Conservation (phyloP, 2,797 vertebrate genomes). For the Onychomys torridus region DNA sequence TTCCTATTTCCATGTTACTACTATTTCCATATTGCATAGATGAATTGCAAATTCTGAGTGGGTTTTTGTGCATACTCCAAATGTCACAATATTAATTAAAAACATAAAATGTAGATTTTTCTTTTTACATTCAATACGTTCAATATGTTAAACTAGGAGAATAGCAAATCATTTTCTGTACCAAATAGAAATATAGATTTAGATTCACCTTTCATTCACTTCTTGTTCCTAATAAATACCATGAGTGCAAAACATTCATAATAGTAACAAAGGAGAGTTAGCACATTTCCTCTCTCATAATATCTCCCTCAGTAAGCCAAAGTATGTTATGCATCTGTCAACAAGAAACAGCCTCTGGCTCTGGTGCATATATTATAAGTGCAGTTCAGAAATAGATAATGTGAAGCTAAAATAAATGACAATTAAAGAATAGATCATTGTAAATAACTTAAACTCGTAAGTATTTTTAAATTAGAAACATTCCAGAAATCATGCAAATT, state of each 20-base stretch:
- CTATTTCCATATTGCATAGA: not conserved
- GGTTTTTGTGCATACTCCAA: not conserved
- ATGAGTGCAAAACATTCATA: constrained; percentile 18
- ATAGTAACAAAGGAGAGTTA: not conserved
- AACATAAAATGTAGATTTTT: not conserved
- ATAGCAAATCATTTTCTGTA: not conserved
- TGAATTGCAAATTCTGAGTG: not conserved
- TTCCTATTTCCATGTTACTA: not conserved
- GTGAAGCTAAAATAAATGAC: not conserved
- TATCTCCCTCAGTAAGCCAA: constrained; percentile 7
- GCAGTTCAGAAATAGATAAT: not conserved
- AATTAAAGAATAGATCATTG: not conserved
- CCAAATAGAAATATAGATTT: constrained; percentile 40
- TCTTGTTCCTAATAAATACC: not conserved
- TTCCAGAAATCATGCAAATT: not conserved
- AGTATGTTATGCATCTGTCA: not conserved
- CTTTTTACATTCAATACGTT: not conserved
- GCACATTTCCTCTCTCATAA: not conserved
- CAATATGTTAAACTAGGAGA: not conserved
- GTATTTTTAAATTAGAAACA: not conserved
- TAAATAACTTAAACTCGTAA: constrained; percentile 50
- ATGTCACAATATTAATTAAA: not conserved
- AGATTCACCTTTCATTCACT: not conserved
- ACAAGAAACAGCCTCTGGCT: not conserved
- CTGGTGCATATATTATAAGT: not conserved